phyloP scores from a whole-genome alignment of 2,113 vertebrate species.

The Aegithalos caudatus region DNA sequence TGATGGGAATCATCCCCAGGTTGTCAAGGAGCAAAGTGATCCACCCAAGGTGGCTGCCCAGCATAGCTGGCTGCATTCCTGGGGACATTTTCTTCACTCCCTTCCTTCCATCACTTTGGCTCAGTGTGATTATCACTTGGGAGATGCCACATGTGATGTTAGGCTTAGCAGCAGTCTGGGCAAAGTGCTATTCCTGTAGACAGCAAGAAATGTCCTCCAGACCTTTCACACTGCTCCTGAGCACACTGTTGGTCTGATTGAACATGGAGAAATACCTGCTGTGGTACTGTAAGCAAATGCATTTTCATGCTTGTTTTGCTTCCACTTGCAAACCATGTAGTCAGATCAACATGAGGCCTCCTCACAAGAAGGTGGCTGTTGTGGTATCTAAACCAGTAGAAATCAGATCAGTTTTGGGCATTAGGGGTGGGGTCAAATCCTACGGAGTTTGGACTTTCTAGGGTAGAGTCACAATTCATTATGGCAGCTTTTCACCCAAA shows the following conservation, averaged over 20 bases:
- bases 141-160: background rate
- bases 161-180: background rate
- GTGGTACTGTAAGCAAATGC: background rate
- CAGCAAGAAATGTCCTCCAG: background rate
- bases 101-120: background rate
- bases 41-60: background rate
- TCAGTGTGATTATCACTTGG: background rate
- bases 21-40: background rate
- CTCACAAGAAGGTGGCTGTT: background rate
- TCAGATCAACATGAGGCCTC: background rate
- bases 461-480: background rate
- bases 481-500: background rate
- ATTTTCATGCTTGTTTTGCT: background rate
- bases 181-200: background rate
- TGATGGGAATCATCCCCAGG: background rate
- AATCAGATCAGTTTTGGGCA: background rate
- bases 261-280: background rate
- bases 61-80: background rate
- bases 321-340: background rate
- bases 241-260: background rate
- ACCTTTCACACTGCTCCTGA: background rate
- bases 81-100: background rate
- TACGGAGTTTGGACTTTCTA: background rate
- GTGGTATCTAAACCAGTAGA: background rate
- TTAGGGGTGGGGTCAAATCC: background rate